phyloP scores from a whole-genome alignment of 1,140 invertebrate species.

The Triops longicaudatus region DNA sequence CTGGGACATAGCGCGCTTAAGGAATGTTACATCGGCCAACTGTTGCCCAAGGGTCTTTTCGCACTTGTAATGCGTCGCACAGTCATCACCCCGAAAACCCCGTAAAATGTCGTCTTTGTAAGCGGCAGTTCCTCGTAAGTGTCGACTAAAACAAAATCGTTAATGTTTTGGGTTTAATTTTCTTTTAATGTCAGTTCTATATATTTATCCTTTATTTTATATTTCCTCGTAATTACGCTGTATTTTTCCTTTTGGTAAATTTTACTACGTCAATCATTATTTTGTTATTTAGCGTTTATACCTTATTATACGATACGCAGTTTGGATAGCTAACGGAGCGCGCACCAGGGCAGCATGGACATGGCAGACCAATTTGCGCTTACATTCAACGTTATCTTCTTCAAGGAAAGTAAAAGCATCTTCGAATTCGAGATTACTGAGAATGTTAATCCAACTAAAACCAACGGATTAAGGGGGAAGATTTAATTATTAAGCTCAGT shows the following conservation, averaged over 20 bases:
- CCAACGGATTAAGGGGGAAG: background rate
- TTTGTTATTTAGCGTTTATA: background rate
- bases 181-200: background rate
- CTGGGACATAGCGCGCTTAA: background rate
- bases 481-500: background rate
- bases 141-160: background rate
- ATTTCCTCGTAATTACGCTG: background rate
- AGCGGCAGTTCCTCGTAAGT: background rate
- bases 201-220: background rate
- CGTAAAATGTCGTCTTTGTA: slow-evolving; percentile 22
- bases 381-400: background rate
- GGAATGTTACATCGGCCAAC: slow-evolving; percentile 4
- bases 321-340: slow-evolving; percentile 13
- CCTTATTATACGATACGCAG: slow-evolving; percentile 16
- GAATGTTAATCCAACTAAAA: background rate
- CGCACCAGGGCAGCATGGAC: background rate
- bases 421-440: background rate
- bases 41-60: slow-evolving; percentile 10
- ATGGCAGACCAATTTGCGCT: slow-evolving; percentile 18
- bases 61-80: background rate
- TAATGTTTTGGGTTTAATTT: background rate
- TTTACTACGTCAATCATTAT: too few species aligned
- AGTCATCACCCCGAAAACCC: slow-evolving; percentile 6
- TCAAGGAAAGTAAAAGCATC: slow-evolving; percentile 21
- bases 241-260: too few species aligned